Evolutionary conservation across 2,888 invertebrate species (phyloP), one percentile per base, ranked within the genome.

Genomic region (Andrena haemorrhoa): DNA sequence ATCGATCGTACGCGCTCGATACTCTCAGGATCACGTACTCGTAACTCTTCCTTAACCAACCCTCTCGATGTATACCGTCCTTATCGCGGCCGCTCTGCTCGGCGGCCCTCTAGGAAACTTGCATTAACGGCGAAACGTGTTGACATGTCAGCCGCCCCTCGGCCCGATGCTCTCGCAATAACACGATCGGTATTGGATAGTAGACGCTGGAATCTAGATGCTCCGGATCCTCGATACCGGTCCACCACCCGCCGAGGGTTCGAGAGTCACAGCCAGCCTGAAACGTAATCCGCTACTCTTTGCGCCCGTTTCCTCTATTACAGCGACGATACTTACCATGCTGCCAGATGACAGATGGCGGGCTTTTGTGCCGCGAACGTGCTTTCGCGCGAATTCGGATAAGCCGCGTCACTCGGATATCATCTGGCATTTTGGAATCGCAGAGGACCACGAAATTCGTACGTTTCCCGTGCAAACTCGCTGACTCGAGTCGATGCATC

Each of bases 1-100:
- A 87, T 87, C 89, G 86, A 89, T 85, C 83, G 86, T 76, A 82
- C 80, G 82, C 86, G 84, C 79, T 86, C 86, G 88, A 86, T 86
- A 86, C 86, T 53, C 86, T 71, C 76, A 74, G 88, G 81, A 87
- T 87, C 85, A 79, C 87, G 79, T 83, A 84, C 83, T 75, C 85
- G 86, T 86, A 86, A 88, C 86, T 88, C 85, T 82, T 86, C 88
- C 85, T 85, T 81, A 82, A 84, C 83, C 86, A 64, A 69, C 70
- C 70, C 76, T 61, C 78, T 49, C 83, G 63, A 79, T 81, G 86
- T 85, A 86, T 82, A 86, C 86, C 83, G 82, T 63, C 86, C 84
- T 88, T 88, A 88, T 85, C 88, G 88, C 74, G 76, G 41, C 72
- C 76, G 64, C 74, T 87, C 60, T 71, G 74, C 63, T 53, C 69